Evolutionary conservation across 2,888 invertebrate genomes (phyloP).

Genomic region (Dyspetes luteomarginatus): DNA sequence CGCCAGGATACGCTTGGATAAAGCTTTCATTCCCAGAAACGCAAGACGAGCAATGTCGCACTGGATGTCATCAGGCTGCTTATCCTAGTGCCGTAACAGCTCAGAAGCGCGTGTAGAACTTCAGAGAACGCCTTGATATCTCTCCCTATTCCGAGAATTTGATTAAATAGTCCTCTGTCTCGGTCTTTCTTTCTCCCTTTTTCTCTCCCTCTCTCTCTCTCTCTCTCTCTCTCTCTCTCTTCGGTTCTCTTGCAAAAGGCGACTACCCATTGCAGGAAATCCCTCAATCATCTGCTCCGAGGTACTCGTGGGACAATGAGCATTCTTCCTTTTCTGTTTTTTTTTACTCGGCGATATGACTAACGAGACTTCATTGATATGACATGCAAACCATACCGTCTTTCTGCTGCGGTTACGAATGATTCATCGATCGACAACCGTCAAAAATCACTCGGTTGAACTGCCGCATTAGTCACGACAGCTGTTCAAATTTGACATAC

Average conservation of each 20-base stretch:
- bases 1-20: conserved; percentile 29
- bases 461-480: neutral
- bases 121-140: conserved; percentile 42
- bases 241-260: neutral
- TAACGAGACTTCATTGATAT: too few species aligned
- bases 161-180: conserved; percentile 41
- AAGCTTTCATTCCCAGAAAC: conserved; percentile 33
- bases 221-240: neutral
- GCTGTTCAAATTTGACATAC: neutral
- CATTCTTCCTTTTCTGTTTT: neutral
- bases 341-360: conserved; percentile 7
- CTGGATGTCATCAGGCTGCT: conserved; percentile 14
- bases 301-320: conserved; percentile 3
- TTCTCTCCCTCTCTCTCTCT: neutral
- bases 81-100: conserved; percentile 21
- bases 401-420: conserved; percentile 11
- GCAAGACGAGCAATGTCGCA: conserved; percentile 17
- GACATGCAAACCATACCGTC: too few species aligned
- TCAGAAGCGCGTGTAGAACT: conserved; percentile 15
- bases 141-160: conserved; percentile 14
- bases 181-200: conserved; percentile 1
- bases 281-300: conserved; percentile 33
- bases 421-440: conserved; percentile 7
- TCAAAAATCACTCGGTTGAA: neutral
- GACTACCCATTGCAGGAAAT: conserved; percentile 27